Percentiles rank a stretch among this genome's conserved stretches.
Conservation (phyloP, 2,888 invertebrate species). For the Tridacna crocea region DNA sequence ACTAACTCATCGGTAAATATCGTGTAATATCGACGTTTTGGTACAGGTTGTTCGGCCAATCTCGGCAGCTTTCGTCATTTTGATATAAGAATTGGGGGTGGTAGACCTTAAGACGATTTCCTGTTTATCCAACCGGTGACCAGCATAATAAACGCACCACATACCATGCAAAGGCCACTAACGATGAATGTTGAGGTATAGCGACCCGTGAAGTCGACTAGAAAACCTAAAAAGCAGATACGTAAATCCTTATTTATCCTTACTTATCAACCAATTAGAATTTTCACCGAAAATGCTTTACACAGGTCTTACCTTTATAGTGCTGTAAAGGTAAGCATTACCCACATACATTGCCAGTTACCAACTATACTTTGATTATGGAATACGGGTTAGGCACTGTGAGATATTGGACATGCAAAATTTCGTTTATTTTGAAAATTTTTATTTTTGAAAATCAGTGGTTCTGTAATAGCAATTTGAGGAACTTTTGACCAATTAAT, state of each 20-base stretch:
- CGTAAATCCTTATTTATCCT: background rate
- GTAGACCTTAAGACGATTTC: too few relatives aligned
- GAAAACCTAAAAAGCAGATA: background rate
- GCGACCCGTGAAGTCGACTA: conserved; percentile 7
- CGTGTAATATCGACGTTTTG: too few relatives aligned
- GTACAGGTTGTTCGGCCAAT: too few relatives aligned
- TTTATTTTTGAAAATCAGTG: background rate
- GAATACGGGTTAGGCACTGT: too few relatives aligned
- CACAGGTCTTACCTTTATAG: background rate
- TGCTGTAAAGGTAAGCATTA: background rate
- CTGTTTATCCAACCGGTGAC: background rate
- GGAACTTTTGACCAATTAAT: background rate
- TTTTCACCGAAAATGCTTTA: too few relatives aligned
- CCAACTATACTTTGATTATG: background rate
- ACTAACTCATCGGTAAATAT: too few relatives aligned
- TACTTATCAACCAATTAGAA: too few relatives aligned
- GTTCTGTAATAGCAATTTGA: background rate
- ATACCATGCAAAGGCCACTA: conserved; percentile 1
- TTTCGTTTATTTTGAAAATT: too few relatives aligned
- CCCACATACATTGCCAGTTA: background rate
- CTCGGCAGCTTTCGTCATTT: too few relatives aligned
- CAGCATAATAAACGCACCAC: conserved; percentile 1
- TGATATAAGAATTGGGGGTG: too few relatives aligned
- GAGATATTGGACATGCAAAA: background rate
- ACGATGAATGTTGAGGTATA: conserved; percentile 4